phyloP scores from a whole-genome alignment of 2,113 vertebrate genomes.

The Murina feae region DNA sequence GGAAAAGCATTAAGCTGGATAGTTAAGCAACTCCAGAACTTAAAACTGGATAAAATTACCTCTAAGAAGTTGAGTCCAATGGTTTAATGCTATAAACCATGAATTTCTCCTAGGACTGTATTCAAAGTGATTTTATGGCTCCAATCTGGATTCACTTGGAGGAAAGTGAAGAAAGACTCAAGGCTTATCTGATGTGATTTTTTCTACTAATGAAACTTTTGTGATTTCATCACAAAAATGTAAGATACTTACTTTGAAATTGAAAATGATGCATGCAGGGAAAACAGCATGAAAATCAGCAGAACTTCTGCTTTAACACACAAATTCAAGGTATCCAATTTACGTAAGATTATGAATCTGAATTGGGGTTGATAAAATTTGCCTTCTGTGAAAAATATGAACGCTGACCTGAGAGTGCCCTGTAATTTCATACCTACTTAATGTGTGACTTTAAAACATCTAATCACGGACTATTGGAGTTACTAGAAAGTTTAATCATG shows the following conservation, averaged over 20 bases:
- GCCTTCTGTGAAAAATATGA: constrained; percentile 10
- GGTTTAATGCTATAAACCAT: background rate
- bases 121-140: constrained; percentile 13
- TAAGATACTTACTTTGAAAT: constrained; percentile 13
- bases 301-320: constrained; percentile 9
- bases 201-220: constrained; percentile 50
- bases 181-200: constrained; percentile 46
- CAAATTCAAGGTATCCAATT: constrained; percentile 11
- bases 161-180: background rate
- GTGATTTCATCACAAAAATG: constrained; percentile 17
- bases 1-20: background rate
- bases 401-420: background rate
- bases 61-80: background rate
- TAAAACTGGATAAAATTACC: background rate
- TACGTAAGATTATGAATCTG: constrained; percentile 19
- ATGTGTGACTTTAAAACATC: background rate
- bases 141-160: constrained; percentile 13
- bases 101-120: background rate
- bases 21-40: background rate
- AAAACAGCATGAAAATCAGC: background rate
- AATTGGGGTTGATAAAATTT: background rate
- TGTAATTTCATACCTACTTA: constrained; percentile 25
- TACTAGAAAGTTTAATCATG: background rate
- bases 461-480: background rate
- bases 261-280: background rate